phyloP scores from a whole-genome alignment of 2,113 vertebrate genomes.

The Seriola quinqueradiata region DNA sequence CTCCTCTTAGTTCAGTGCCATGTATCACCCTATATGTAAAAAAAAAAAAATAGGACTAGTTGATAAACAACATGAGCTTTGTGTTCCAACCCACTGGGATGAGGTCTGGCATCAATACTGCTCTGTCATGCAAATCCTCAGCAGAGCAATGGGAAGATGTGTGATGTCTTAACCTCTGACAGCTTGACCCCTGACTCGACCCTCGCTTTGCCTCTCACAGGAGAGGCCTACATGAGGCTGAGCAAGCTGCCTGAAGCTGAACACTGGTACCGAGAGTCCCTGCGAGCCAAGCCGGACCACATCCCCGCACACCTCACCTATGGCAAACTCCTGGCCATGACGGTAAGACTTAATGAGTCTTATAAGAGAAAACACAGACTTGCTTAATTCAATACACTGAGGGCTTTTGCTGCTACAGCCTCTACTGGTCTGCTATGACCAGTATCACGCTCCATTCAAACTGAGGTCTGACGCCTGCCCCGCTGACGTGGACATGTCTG shows the following conservation, averaged over 20 bases:
- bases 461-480: neutral
- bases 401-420: neutral
- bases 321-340: constrained; percentile 93
- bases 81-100: neutral
- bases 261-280: constrained; percentile 94
- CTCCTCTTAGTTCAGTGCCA: neutral
- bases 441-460: neutral
- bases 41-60: neutral
- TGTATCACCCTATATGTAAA: neutral
- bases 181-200: constrained; percentile 57
- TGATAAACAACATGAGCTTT: neutral
- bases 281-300: constrained; percentile 95
- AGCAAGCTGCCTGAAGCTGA: constrained; percentile 93
- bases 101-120: neutral
- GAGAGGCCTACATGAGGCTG: constrained; percentile 95
- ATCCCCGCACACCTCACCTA: constrained; percentile 98
- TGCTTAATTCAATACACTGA: neutral
- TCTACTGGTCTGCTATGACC: neutral
- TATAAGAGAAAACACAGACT: neutral
- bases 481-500: neutral
- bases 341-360: constrained; percentile 82
- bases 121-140: constrained; percentile 15
- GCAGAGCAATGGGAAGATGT: constrained; percentile 58
- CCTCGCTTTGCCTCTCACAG: constrained; percentile 78
- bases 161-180: constrained; percentile 70